Conservation (phyloP, 2,113 vertebrate species). For the Ivindomyrus marchei region DNA sequence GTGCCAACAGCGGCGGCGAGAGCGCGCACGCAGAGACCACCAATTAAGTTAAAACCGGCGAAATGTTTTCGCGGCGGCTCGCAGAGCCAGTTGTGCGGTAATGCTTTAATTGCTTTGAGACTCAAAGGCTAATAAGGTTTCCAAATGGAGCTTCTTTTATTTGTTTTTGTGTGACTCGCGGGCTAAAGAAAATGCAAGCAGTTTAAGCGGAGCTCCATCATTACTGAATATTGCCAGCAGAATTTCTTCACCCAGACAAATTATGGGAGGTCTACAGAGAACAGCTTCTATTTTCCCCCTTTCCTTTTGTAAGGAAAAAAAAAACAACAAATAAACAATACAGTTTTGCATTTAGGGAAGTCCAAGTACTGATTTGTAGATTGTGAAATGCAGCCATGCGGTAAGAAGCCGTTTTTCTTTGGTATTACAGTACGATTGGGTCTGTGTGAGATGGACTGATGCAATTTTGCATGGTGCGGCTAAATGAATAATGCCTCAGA, state of each 20-base stretch:
- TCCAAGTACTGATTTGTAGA: neutral
- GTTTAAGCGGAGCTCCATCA: neutral
- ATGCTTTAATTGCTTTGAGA: conserved; percentile 72
- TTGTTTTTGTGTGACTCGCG: conserved; percentile 23
- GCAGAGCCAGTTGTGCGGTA: conserved; percentile 66
- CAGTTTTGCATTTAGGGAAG: neutral
- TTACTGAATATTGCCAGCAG: conserved; percentile 10
- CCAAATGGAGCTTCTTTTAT: conserved; percentile 69
- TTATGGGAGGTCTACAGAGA: conserved; percentile 15
- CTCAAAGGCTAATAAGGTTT: conserved; percentile 74
- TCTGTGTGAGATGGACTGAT: neutral
- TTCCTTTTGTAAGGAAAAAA: neutral
- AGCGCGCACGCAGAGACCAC: conserved; percentile 53
- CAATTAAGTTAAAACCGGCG: conserved; percentile 66
- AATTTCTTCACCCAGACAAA: conserved; percentile 13
- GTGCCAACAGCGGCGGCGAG: neutral
- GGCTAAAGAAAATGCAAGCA: conserved; percentile 11
- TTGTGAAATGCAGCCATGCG: neutral
- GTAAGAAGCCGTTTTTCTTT: neutral
- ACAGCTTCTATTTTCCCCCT: neutral
- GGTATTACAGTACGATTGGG: neutral
- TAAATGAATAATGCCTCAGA: conserved; percentile 5
- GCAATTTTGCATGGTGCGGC: neutral
- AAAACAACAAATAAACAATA: conserved; percentile 9
- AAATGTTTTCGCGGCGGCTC: conserved; percentile 63